A percentile compares a stretch with the other conserved stretches of the same genome.
These are phyloP conservation scores for Paramisgurnus dabryanus DNA, from an alignment of 2,113 vertebrate genomes.

Conservation along the genomic window DNA sequence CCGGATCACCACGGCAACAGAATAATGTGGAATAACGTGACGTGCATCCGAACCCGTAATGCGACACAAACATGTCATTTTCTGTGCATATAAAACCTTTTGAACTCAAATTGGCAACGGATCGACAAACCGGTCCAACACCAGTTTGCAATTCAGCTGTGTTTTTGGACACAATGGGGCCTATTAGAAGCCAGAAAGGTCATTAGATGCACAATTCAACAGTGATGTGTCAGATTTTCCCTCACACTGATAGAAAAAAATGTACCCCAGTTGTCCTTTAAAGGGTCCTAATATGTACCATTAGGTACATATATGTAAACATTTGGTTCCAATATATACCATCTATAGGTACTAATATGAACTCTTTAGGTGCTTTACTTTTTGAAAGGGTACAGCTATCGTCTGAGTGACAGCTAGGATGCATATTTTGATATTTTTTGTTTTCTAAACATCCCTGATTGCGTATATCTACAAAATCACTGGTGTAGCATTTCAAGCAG, in stretches of 20 bases:
- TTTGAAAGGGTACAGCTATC: too few species aligned
- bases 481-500: slow-evolving; percentile 2
- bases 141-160: not conserved
- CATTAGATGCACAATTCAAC: slow-evolving; percentile 23
- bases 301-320: too few species aligned
- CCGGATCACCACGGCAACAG: not conserved
- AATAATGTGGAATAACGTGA: slow-evolving; percentile 7
- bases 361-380: too few species aligned
- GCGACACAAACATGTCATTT: slow-evolving; percentile 17
- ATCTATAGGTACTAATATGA: too few species aligned
- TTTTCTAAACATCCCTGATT: too few species aligned
- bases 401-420: too few species aligned
- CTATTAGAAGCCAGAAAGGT: slow-evolving; percentile 3
- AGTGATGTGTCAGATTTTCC: slow-evolving; percentile 22
- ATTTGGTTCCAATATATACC: too few species aligned
- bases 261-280: too few species aligned
- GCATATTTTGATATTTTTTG: too few species aligned
- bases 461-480: not conserved
- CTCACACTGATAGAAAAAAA: not conserved
- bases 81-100: not conserved
- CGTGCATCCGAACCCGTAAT: not conserved
- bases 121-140: not conserved
- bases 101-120: not conserved
- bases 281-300: too few species aligned
- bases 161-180: not conserved